A percentile compares a stretch with the other conserved stretches of the same genome.
Evolutionary conservation across 2,113 vertebrate species (phyloP).

Genomic region (Empidonax alnorum): DNA sequence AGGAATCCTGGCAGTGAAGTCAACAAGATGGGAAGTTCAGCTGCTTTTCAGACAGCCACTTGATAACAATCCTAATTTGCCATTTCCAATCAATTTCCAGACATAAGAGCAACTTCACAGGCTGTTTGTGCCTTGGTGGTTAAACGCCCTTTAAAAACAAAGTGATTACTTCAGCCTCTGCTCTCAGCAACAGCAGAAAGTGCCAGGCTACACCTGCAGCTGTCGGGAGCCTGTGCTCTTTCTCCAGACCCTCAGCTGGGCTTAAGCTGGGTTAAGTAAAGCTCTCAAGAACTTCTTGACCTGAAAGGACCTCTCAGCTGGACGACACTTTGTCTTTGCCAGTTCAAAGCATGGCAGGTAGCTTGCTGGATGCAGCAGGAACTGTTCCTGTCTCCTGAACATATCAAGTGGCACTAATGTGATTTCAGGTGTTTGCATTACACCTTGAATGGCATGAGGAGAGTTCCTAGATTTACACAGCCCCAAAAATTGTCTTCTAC

Average conservation of each 20-base stretch:
- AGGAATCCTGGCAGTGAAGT: not conserved
- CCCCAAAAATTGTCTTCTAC: not conserved
- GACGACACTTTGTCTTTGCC: not conserved
- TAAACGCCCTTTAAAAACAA: not conserved
- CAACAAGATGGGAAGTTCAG: not conserved
- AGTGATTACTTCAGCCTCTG: not conserved
- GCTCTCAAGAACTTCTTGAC: not conserved
- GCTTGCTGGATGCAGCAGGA: not conserved
- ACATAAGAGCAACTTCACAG: not conserved
- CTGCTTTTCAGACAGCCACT: conserved; percentile 26
- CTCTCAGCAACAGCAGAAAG: not conserved
- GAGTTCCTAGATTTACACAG: not conserved
- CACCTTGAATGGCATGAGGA: not conserved
- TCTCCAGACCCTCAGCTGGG: not conserved
- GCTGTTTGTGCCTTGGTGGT: not conserved
- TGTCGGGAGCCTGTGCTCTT: not conserved
- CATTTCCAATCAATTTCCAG: not conserved
- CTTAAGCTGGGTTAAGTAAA: not conserved
- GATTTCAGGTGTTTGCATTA: not conserved
- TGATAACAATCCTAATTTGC: conserved; percentile 8
- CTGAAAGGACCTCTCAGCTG: not conserved
- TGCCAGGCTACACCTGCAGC: not conserved
- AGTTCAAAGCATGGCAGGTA: not conserved
- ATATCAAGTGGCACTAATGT: accelerated
- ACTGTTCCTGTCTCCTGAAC: not conserved